These are phyloP conservation scores for Ophonus ardosiacus DNA, from an alignment of 2,888 invertebrate species.

Conservation along the genomic window DNA sequence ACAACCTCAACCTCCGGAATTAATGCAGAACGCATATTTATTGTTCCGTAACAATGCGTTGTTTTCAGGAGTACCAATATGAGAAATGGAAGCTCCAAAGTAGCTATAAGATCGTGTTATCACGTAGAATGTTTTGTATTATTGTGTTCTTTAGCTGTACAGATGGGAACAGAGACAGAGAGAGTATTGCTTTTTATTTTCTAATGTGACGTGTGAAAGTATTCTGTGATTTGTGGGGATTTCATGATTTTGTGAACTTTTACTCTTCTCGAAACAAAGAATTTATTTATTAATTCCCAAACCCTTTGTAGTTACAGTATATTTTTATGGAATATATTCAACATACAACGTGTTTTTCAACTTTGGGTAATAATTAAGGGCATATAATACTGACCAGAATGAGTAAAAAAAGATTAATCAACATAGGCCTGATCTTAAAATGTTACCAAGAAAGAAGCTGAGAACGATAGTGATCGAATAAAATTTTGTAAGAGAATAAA, in stretches of 20 bases:
- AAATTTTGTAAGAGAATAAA: too few species aligned
- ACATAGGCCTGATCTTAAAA: too few species aligned
- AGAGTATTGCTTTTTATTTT: conserved; percentile 34
- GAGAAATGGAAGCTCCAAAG: too few species aligned
- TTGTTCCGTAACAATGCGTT: conserved; percentile 31
- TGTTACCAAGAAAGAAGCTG: too few species aligned
- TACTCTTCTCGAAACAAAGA: background rate
- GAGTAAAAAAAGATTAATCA: too few species aligned
- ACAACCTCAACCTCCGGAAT: background rate
- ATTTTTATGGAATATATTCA: background rate
- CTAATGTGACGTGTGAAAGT: conserved; percentile 38
- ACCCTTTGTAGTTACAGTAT: too few species aligned
- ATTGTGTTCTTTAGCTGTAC: background rate
- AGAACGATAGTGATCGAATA: too few species aligned
- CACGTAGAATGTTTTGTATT: background rate
- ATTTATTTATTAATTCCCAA: too few species aligned
- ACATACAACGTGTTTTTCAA: background rate
- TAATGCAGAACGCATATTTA: conserved; percentile 25
- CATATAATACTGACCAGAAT: background rate
- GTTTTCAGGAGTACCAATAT: background rate
- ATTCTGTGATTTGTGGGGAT: conserved; percentile 37
- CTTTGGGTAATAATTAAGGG: too few species aligned
- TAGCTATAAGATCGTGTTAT: background rate
- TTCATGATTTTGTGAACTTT: conserved; percentile 41
- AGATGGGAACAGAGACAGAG: background rate